phyloP scores from a whole-genome alignment of 2,888 invertebrate genomes.

The Sylvicola fuscatus region DNA sequence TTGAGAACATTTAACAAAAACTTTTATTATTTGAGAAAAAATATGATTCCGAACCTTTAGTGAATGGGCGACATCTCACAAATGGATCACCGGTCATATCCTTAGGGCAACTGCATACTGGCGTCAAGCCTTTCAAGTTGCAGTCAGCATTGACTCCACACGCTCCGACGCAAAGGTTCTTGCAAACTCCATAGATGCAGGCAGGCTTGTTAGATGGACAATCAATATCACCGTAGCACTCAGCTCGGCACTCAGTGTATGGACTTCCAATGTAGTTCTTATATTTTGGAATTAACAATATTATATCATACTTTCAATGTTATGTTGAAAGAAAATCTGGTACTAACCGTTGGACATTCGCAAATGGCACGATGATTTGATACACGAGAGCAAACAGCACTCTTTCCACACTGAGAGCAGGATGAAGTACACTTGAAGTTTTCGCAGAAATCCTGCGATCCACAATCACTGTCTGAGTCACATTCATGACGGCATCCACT shows the following conservation, averaged over 20 bases:
- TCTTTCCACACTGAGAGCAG: conserved; percentile 55
- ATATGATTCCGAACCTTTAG: conserved; percentile 33
- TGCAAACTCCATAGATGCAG: conserved; percentile 62
- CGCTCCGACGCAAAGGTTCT: conserved; percentile 63
- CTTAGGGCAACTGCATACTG: conserved; percentile 68
- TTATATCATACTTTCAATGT: too few relatives aligned
- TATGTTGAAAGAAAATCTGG: too few relatives aligned
- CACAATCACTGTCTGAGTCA: conserved; percentile 55
- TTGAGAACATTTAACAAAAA: conserved; percentile 5
- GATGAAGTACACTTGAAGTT: conserved; percentile 56
- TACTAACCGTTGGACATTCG: conserved; percentile 41
- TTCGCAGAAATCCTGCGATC: conserved; percentile 46
- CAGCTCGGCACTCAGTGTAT: conserved; percentile 52
- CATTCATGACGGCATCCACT: conserved; percentile 67
- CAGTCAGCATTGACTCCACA: conserved; percentile 68
- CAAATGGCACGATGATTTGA: conserved; percentile 55
- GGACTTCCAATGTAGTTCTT: conserved; percentile 57
- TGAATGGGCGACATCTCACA: conserved; percentile 58
- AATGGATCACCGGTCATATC: conserved; percentile 81
- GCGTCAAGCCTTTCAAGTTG: conserved; percentile 53
- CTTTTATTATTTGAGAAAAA: not conserved
- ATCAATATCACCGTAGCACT: conserved; percentile 59
- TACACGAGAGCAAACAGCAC: conserved; percentile 57
- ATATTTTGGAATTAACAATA: not conserved
- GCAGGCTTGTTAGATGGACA: conserved; percentile 59